Conservation (phyloP, 2,113 vertebrate genomes). For the Pithys albifrons region DNA sequence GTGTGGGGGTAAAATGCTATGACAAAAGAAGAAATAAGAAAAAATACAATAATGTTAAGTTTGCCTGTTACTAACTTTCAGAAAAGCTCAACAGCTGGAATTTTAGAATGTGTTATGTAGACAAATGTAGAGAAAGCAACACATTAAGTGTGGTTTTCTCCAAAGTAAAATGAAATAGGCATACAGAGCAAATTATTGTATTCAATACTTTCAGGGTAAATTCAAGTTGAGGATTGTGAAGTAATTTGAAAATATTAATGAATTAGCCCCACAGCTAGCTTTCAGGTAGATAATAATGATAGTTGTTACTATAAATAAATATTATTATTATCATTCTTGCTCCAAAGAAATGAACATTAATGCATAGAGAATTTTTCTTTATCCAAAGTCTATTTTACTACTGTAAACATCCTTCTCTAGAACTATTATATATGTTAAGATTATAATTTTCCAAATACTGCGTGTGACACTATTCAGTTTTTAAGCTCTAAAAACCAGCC, state of each 20-base stretch:
- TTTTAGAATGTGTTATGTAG: not conserved
- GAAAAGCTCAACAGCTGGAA: not conserved
- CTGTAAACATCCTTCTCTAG: not conserved
- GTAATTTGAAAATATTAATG: constrained; percentile 44
- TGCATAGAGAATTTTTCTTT: not conserved
- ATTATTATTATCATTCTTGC: not conserved
- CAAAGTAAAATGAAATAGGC: not conserved
- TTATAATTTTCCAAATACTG: not conserved
- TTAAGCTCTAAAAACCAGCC: not conserved
- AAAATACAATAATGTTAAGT: not conserved
- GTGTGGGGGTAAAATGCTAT: not conserved
- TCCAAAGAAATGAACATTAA: not conserved
- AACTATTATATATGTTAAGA: not conserved
- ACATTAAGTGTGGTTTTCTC: not conserved
- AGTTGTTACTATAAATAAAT: constrained; percentile 18
- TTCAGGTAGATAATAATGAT: constrained; percentile 42
- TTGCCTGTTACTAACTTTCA: not conserved
- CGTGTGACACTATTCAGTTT: not conserved
- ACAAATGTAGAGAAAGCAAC: not conserved
- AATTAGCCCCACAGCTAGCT: constrained; percentile 16
- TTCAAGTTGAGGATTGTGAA: constrained; percentile 15
- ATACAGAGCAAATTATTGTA: constrained; percentile 23
- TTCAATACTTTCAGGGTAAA: not conserved
- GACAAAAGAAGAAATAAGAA: not conserved
- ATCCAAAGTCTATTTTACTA: not conserved